Conservation (phyloP, 2,113 vertebrate species). For the Speoplatyrhinus poulsoni region DNA sequence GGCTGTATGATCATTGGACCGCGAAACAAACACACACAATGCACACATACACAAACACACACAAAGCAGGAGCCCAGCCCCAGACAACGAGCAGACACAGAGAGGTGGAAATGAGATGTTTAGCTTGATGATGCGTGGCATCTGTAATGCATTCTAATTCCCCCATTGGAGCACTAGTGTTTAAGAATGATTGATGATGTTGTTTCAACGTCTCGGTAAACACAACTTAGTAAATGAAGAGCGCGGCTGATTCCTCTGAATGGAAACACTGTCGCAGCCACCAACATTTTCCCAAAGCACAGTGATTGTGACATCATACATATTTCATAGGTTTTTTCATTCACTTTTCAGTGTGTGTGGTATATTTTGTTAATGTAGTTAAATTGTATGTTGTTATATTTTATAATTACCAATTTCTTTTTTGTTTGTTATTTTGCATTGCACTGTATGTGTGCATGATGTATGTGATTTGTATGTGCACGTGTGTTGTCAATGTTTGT, state of each 20-base stretch:
- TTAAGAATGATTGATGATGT: conserved; percentile 79
- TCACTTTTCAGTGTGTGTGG: neutral
- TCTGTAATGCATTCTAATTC: conserved; percentile 78
- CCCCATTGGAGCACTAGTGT: conserved; percentile 71
- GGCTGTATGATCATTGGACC: conserved; percentile 65
- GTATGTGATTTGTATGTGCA: conserved; percentile 6
- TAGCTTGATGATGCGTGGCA: conserved; percentile 76
- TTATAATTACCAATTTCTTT: too few species aligned
- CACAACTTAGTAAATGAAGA: conserved; percentile 74
- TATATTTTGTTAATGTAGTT: conserved; percentile 1
- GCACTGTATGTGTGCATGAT: neutral
- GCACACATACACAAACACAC: conserved; percentile 21
- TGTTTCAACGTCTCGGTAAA: conserved; percentile 74
- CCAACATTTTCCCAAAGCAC: conserved; percentile 44
- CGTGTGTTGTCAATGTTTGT: neutral
- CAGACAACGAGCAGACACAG: conserved; percentile 64
- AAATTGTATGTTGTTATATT: neutral
- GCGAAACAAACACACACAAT: conserved; percentile 34
- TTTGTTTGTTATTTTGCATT: too few species aligned
- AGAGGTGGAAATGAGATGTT: conserved; percentile 75
- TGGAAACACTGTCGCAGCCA: conserved; percentile 41
- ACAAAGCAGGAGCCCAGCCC: conserved; percentile 46
- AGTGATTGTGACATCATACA: conserved; percentile 16
- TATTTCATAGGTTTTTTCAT: conserved; percentile 35
- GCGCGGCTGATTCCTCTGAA: conserved; percentile 58